Evolutionary conservation across 2,888 invertebrate species (phyloP).

Genomic region (Polia nebulosa): DNA sequence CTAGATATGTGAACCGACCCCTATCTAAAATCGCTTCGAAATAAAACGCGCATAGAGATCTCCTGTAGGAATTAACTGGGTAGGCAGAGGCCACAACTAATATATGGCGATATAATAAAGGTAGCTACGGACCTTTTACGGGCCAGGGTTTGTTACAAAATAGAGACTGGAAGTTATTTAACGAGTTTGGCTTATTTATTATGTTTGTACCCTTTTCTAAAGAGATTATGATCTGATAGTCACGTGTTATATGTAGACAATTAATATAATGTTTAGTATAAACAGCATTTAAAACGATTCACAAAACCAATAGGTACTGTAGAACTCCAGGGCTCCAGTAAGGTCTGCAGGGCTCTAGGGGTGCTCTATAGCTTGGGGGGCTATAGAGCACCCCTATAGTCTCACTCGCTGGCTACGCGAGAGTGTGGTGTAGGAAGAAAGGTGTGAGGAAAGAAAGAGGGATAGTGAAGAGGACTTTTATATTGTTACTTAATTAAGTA

Average conservation of each 20-base stretch:
- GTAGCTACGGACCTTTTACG: conserved; percentile 68
- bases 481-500: too few species aligned
- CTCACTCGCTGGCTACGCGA: too few species aligned
- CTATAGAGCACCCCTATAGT: too few species aligned
- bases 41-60: conserved; percentile 86
- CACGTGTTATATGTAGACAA: neutral
- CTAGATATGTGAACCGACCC: conserved; percentile 76
- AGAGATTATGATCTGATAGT: conserved; percentile 27
- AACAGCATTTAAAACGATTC: neutral
- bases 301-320: too few species aligned
- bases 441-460: too few species aligned
- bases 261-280: neutral
- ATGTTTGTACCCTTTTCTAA: conserved; percentile 39
- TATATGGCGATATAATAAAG: conserved; percentile 89
- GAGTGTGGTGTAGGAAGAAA: too few species aligned
- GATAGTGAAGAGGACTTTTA: too few species aligned
- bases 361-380: too few species aligned
- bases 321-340: too few species aligned
- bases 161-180: conserved; percentile 27
- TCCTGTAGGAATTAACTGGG: conserved; percentile 86
- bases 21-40: conserved; percentile 89
- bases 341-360: too few species aligned
- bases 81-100: conserved; percentile 80
- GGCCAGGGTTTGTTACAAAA: conserved; percentile 47
- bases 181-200: conserved; percentile 29